Evolutionary conservation across 2,797 vertebrate genomes (phyloP), one percentile per base, ranked within the genome.

Genomic region (Enteromius trimaculatus): DNA sequence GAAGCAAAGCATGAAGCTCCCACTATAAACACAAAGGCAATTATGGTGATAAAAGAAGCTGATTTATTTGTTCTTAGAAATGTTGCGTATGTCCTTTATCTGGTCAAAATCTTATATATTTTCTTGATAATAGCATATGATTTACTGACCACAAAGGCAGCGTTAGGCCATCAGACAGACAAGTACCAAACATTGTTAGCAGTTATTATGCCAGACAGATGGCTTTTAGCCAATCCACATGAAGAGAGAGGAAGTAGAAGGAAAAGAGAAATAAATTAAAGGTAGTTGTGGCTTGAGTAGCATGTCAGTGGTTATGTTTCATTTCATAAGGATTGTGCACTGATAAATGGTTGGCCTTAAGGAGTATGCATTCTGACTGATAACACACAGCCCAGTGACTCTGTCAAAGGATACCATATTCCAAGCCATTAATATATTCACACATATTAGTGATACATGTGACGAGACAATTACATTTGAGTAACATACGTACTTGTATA

Each of bases 21-120:
- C 47, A 68, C 79, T 81, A 86, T 83, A 83, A 86, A 88, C 81
- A 88, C 84, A 89, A 85, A 87, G 87, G 88, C 86, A 90, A 88
- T 83, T 82, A 80, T 79, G 84, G 88, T 89, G 88, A 87, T 64
- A 68, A 87, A 70, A 69, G 53, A 84, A 84, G 75, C 80, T 74
- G 26, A 86, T 83, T 87, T 79, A 66, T 77, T 66, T 53, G 49
- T 60, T 62, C 62, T 83, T 85, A 68, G 68, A 85, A 77, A 81
- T 0, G 74, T 69, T 34, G 37, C 47, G 37, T 29, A 29, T 31
- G 53, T 83, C 53, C 71, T 55, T 23, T 64, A 69, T 80, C 55
- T 44, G 44, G 21, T 80, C 79, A 75, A 77, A 82, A 64, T n/a
- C 58, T 31, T 58, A 77, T 69, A n/a, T n/a, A 60, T 16, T 80